phyloP scores from a whole-genome alignment of 1,140 invertebrate genomes.

The Heterodera carotae region DNA sequence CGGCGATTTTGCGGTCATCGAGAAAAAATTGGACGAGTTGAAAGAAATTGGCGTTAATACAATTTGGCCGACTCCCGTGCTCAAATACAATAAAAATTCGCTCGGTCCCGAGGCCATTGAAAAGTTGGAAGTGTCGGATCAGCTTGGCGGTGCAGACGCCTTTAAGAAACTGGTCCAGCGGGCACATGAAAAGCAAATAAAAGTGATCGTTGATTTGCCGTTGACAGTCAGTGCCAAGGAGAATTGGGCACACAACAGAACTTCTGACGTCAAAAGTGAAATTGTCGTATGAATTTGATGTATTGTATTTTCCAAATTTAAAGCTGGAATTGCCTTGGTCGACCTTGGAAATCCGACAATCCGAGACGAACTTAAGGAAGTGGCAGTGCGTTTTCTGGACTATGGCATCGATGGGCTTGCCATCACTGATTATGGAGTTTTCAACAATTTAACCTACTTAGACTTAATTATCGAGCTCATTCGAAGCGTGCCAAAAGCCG shows the following conservation, averaged over 20 bases:
- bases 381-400: conserved; percentile 21
- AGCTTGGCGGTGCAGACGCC: conserved; percentile 56
- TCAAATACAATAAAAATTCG: conserved; percentile 51
- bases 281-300: not conserved
- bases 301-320: not conserved
- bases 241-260: conserved; percentile 17
- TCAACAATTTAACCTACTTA: not conserved
- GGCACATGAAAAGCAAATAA: conserved; percentile 45
- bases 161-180: conserved; percentile 54
- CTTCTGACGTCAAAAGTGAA: conserved; percentile 1
- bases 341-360: conserved; percentile 20
- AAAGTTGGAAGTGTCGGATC: conserved; percentile 40
- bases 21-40: conserved; percentile 59
- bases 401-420: conserved; percentile 30
- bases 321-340: conserved; percentile 18
- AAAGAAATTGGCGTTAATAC: conserved; percentile 56
- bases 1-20: conserved; percentile 58
- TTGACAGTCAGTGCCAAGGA: conserved; percentile 24
- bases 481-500: not conserved
- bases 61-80: conserved; percentile 56
- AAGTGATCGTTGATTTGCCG: conserved; percentile 35
- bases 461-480: not conserved
- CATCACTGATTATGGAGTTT: conserved; percentile 33
- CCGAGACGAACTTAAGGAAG: conserved; percentile 25
- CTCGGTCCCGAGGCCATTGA: conserved; percentile 52